These are phyloP conservation scores for Acanthaster planci DNA, from an alignment of 35 echinoderm and acorn worm species.

Conservation along the genomic window DNA sequence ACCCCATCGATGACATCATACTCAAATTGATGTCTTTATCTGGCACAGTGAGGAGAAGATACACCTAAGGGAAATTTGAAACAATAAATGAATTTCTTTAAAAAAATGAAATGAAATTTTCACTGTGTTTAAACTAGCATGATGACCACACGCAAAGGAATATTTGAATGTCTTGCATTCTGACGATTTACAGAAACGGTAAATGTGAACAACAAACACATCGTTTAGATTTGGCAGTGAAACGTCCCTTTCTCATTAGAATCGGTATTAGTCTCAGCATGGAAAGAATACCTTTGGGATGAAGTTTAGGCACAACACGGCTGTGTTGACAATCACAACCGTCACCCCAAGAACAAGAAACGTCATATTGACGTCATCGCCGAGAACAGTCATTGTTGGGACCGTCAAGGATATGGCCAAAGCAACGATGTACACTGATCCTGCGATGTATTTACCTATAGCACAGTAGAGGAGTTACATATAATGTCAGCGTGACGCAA, in stretches of 20 bases:
- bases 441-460: conserved; percentile 39
- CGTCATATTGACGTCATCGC: conserved; percentile 12
- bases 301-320: conserved; percentile 14
- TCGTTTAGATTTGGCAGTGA: no score
- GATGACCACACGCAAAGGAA: no score
- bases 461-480: no score
- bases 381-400: neutral
- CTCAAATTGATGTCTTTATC: neutral
- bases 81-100: no score
- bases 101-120: no score
- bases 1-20: conserved; percentile 4
- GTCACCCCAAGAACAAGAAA: neutral
- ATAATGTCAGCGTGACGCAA: no score
- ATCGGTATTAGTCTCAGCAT: no score
- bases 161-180: no score
- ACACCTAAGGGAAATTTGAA: neutral
- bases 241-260: no score
- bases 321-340: conserved; percentile 26
- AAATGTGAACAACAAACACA: no score
- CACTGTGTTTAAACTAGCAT: no score
- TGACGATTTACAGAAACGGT: no score
- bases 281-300: conserved; percentile 34
- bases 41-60: neutral
- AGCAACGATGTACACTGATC: conserved; percentile 27
- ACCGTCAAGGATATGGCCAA: neutral